These are phyloP conservation scores for Hyposoter didymator DNA, from an alignment of 2,888 invertebrate species.

Conservation along the genomic window DNA sequence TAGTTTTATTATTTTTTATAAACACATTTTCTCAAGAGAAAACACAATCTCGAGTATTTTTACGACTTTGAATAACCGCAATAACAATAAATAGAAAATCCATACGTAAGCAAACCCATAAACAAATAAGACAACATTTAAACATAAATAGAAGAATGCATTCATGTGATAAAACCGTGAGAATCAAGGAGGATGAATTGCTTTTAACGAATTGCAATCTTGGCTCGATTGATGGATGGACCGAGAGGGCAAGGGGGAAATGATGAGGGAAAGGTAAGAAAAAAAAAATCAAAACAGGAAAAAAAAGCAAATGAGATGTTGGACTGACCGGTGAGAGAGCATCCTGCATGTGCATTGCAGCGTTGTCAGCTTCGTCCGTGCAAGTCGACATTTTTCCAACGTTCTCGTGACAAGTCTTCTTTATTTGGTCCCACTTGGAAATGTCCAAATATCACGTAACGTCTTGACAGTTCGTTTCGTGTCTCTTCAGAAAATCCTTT, in stretches of 20 bases:
- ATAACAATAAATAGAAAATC: slow-evolving; percentile 1
- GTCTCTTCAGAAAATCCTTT: not conserved
- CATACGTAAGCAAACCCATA: not conserved
- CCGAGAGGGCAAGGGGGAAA: not conserved
- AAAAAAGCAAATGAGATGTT: slow-evolving; percentile 22
- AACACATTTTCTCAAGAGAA: too few species aligned
- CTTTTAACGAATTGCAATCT: slow-evolving; percentile 34
- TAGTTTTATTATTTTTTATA: not conserved
- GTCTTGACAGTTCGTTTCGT: slow-evolving; percentile 18
- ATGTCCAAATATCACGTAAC: slow-evolving; percentile 35
- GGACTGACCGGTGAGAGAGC: slow-evolving; percentile 82
- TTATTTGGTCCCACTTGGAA: slow-evolving; percentile 51
- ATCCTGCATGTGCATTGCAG: slow-evolving; percentile 82
- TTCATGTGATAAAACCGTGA: slow-evolving; percentile 32
- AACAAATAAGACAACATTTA: slow-evolving; percentile 1
- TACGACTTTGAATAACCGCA: not conserved
- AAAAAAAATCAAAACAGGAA: not conserved
- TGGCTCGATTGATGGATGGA: slow-evolving; percentile 36
- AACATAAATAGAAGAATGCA: not conserved
- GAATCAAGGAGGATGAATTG: slow-evolving; percentile 48
- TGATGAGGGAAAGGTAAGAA: slow-evolving; percentile 8
- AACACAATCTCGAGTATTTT: not conserved
- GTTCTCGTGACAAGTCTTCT: slow-evolving; percentile 66
- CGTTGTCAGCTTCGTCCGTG: slow-evolving; percentile 82
- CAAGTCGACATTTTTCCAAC: slow-evolving; percentile 82